phyloP scores from a whole-genome alignment of 2,888 invertebrate genomes.

The Fabriciana adippe region DNA sequence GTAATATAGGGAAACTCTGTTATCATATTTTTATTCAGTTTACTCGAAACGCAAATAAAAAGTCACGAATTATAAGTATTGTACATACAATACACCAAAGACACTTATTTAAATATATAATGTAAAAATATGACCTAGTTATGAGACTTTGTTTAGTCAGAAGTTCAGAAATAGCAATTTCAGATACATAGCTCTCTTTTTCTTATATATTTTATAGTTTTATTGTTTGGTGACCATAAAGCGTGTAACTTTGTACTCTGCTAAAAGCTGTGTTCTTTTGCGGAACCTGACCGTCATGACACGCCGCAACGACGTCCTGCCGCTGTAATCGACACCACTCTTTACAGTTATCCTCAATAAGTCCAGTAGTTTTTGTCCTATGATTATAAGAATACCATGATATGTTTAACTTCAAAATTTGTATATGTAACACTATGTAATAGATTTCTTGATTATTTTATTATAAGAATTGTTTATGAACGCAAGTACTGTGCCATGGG shows the following conservation, averaged over 20 bases:
- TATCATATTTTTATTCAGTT: too few species aligned
- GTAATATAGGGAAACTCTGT: too few species aligned
- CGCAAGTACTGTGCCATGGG: conserved; percentile 28
- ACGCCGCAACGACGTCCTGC: conserved; percentile 49
- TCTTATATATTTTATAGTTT: conserved; percentile 18
- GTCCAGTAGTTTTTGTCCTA: not conserved
- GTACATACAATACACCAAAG: too few species aligned
- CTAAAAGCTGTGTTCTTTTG: conserved; percentile 56
- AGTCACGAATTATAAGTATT: too few species aligned
- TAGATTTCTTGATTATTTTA: not conserved
- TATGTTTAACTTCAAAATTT: not conserved
- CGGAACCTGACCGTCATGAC: conserved; percentile 67
- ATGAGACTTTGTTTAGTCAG: too few species aligned
- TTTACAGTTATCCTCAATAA: conserved; percentile 33
- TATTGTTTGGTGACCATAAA: conserved; percentile 54
- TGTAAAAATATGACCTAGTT: too few species aligned
- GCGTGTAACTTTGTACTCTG: conserved; percentile 68
- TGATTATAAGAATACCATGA: not conserved
- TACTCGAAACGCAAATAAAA: too few species aligned
- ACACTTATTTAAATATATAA: too few species aligned
- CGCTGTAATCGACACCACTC: conserved; percentile 68
- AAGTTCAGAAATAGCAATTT: not conserved
- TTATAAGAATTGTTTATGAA: conserved; percentile 3
- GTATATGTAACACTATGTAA: not conserved
- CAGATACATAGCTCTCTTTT: conserved; percentile 1